These are phyloP conservation scores for Papilio protenor DNA, from an alignment of 2,888 invertebrate genomes.

Conservation along the genomic window DNA sequence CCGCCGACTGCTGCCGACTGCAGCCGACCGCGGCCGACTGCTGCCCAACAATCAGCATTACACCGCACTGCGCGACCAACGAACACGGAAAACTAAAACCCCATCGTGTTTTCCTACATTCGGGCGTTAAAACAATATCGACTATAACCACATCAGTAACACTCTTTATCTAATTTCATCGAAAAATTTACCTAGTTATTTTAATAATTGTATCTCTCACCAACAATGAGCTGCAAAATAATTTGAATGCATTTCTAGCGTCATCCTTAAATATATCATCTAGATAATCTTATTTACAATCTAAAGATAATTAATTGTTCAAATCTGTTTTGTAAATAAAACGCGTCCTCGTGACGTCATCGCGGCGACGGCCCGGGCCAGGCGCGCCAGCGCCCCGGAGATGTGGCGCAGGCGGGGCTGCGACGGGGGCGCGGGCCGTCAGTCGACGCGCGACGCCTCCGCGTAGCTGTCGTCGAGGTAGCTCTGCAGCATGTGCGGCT, in stretches of 20 bases:
- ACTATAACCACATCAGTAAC: constrained; percentile 34
- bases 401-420: not conserved
- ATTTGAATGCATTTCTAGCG: constrained; percentile 77
- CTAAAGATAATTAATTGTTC: constrained; percentile 78
- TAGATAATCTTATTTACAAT: constrained; percentile 82
- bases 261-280: constrained; percentile 74
- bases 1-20: not conserved
- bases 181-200: constrained; percentile 62
- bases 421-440: constrained; percentile 54
- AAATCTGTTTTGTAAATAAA: constrained; percentile 62
- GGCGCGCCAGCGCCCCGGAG: constrained; percentile 41
- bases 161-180: constrained; percentile 36
- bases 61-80: not conserved
- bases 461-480: constrained; percentile 73
- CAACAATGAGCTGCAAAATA: constrained; percentile 79
- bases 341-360: constrained; percentile 52
- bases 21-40: not conserved
- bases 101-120: constrained; percentile 44
- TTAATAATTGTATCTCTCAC: constrained; percentile 63
- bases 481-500: constrained; percentile 63
- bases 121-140: constrained; percentile 26
- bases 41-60: not conserved
- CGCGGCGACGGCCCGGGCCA: constrained; percentile 45
- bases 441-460: constrained; percentile 76
- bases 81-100: constrained; percentile 34